Evolutionary conservation across 2,113 vertebrate genomes (phyloP).

Genomic region (Urocolius indicus): DNA sequence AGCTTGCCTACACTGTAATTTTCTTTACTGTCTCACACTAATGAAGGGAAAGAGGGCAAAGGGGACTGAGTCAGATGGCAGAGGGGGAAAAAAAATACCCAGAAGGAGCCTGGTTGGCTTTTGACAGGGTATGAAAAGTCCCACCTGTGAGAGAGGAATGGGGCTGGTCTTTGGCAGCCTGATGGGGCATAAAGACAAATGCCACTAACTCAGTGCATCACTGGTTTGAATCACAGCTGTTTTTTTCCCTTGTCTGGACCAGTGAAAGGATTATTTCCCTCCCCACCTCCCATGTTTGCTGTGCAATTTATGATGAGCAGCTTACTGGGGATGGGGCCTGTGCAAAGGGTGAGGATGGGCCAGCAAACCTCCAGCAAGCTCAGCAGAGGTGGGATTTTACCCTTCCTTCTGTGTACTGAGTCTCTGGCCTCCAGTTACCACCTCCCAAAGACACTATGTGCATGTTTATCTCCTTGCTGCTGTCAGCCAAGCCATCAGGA

Average conservation of each 20-base stretch:
- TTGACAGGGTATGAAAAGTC: background rate
- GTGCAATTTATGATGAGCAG: background rate
- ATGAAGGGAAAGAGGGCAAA: constrained; percentile 66
- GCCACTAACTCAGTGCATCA: background rate
- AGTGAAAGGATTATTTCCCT: background rate
- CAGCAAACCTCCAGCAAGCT: background rate
- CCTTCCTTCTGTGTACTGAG: background rate
- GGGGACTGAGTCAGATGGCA: constrained; percentile 30
- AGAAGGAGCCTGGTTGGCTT: constrained; percentile 1
- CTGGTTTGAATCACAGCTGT: constrained; percentile 2
- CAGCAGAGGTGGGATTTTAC: background rate
- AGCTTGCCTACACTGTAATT: constrained; percentile 52
- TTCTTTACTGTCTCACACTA: constrained; percentile 54
- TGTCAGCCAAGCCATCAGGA: background rate
- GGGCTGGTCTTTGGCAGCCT: background rate
- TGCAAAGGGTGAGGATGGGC: background rate
- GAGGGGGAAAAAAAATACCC: background rate
- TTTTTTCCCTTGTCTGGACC: background rate
- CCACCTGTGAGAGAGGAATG: constrained; percentile 23
- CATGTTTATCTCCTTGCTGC: background rate
- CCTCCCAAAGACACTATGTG: fast-evolving
- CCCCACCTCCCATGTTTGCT: background rate
- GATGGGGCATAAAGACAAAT: constrained; percentile 13
- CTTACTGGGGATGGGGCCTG: background rate
- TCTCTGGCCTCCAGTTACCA: background rate